phyloP scores from a whole-genome alignment of 2,113 vertebrate species.

The Tachuris rubrigastra region DNA sequence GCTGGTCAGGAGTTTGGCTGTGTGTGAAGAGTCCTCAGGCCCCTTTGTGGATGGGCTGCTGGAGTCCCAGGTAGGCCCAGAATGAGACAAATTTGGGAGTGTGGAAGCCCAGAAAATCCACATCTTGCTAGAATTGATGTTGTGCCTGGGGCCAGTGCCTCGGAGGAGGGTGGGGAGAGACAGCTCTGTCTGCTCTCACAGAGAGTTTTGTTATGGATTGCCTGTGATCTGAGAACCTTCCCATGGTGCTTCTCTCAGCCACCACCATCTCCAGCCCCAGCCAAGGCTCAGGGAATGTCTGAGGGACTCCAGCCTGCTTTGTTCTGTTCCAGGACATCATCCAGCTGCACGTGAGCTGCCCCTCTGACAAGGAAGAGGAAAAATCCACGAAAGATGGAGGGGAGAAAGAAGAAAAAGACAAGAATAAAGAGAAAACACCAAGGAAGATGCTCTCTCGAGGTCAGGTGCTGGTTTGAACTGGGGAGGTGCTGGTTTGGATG shows the following conservation, averaged over 20 bases:
- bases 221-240: background rate
- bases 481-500: background rate
- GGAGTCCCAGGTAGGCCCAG: conserved; percentile 83
- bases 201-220: background rate
- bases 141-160: background rate
- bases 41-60: conserved; percentile 87
- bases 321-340: conserved; percentile 86
- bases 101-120: background rate
- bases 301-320: background rate
- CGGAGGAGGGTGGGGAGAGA: background rate
- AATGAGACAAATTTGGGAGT: background rate
- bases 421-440: conserved; percentile 90
- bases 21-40: conserved; percentile 93
- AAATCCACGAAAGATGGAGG: conserved; percentile 91
- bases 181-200: background rate
- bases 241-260: background rate
- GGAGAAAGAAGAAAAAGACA: conserved; percentile 96
- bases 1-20: conserved; percentile 94
- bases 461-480: conserved; percentile 50
- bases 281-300: background rate
- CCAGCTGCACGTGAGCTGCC: conserved; percentile 95
- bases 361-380: conserved; percentile 97
- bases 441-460: conserved; percentile 97
- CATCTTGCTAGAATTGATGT: background rate
- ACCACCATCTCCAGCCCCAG: background rate